Percentiles rank a stretch among this genome's conserved stretches.
phyloP scores from a whole-genome alignment of 2,888 invertebrate species.

The Hermaeophaga mercurialis region DNA sequence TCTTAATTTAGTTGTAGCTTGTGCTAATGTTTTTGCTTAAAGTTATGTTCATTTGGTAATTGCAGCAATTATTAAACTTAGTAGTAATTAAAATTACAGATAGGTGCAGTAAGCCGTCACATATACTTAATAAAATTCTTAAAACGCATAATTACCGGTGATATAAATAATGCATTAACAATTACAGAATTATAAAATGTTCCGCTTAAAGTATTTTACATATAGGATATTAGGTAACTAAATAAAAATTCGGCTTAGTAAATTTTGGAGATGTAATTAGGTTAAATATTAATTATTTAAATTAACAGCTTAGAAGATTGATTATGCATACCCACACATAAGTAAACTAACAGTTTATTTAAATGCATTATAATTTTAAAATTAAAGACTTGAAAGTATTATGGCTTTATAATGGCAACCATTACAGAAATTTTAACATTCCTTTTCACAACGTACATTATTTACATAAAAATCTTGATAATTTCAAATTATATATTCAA shows the following conservation, averaged over 20 bases:
- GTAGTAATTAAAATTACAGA: too few relatives aligned
- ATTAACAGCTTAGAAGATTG: neutral
- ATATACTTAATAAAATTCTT: too few relatives aligned
- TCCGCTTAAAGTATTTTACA: too few relatives aligned
- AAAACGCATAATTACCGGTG: too few relatives aligned
- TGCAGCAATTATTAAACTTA: too few relatives aligned
- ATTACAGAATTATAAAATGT: too few relatives aligned
- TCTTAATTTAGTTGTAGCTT: too few relatives aligned
- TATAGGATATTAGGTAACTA: neutral
- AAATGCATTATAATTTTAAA: constrained; percentile 9
- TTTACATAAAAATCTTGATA: neutral
- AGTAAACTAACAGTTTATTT: neutral
- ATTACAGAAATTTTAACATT: neutral
- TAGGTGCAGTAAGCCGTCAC: too few relatives aligned
- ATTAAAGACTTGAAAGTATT: constrained; percentile 13
- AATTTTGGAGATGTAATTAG: neutral
- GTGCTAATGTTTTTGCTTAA: too few relatives aligned
- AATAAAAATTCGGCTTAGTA: neutral
- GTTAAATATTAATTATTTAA: neutral
- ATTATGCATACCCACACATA: neutral
- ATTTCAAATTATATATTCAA: neutral
- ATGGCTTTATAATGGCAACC: neutral
- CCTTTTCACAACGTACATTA: neutral
- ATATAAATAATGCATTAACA: too few relatives aligned
- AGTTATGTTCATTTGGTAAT: too few relatives aligned